Conservation (phyloP, 2,888 invertebrate genomes). For the Alviniconcha strummeri region DNA sequence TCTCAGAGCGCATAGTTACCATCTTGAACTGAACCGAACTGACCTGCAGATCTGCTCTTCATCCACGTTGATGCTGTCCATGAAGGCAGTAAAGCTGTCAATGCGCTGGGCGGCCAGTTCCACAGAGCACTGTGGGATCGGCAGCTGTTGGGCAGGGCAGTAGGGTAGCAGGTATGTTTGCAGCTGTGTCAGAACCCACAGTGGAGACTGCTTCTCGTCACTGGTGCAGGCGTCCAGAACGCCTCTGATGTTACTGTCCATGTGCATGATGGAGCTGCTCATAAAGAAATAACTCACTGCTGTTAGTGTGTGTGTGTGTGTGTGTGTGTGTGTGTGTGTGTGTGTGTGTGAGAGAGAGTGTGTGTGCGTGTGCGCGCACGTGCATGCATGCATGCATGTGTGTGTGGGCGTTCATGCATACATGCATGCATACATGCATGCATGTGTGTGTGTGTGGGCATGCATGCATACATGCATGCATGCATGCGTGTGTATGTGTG, state of each 20-base stretch:
- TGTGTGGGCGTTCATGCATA: no score
- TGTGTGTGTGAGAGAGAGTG: no score
- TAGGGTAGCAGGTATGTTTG: slow-evolving; percentile 12
- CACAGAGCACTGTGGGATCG: slow-evolving; percentile 30
- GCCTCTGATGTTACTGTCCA: neutral
- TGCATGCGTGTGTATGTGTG: no score
- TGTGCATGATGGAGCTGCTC: neutral
- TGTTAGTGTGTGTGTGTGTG: no score
- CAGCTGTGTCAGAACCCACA: neutral
- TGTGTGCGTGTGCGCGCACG: no score
- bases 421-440: no score
- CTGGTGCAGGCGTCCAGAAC: neutral
- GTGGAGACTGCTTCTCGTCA: neutral
- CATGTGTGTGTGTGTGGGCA: no score
- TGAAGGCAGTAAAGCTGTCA: slow-evolving; percentile 23
- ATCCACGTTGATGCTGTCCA: slow-evolving; percentile 3
- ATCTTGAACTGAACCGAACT: neutral
- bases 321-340: no score
- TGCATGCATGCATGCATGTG: no score
- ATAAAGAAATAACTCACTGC: no score
- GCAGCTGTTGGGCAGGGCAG: slow-evolving; percentile 32
- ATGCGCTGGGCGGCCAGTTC: slow-evolving; percentile 29
- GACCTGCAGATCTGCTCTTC: neutral
- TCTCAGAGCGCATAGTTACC: no score
- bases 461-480: no score